phyloP scores from a whole-genome alignment of 2,888 invertebrate species.

The Galeruca laticollis region DNA sequence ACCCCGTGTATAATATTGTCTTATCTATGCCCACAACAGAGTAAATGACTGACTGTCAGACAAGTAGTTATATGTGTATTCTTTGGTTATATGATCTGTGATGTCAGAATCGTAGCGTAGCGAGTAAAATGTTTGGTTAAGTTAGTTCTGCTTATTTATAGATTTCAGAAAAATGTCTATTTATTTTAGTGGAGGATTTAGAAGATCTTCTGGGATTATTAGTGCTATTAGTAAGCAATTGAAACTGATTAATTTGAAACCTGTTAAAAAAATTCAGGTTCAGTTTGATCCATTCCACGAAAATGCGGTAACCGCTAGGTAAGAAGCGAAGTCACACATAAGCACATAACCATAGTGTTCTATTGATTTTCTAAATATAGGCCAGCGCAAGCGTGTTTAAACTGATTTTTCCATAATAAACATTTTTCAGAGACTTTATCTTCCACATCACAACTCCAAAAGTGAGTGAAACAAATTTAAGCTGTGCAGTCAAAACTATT shows the following conservation, averaged over 20 bases:
- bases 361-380: slow-evolving; percentile 61
- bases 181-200: slow-evolving; percentile 76
- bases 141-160: not conserved
- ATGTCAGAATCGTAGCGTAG: not conserved
- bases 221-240: slow-evolving; percentile 82
- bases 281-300: slow-evolving; percentile 88
- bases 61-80: too few relatives aligned
- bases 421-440: slow-evolving; percentile 77
- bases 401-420: slow-evolving; percentile 18
- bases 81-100: too few relatives aligned
- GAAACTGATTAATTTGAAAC: slow-evolving; percentile 79
- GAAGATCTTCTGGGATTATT: slow-evolving; percentile 76
- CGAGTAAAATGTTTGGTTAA: not conserved
- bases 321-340: slow-evolving; percentile 51
- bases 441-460: slow-evolving; percentile 76
- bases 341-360: slow-evolving; percentile 52
- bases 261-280: slow-evolving; percentile 81
- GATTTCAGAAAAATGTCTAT: slow-evolving; percentile 75
- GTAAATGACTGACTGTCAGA: too few relatives aligned
- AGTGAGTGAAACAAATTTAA: slow-evolving; percentile 79
- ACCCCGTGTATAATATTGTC: too few relatives aligned
- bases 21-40: too few relatives aligned
- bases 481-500: slow-evolving; percentile 80
- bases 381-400: slow-evolving; percentile 52
- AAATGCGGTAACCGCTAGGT: slow-evolving; percentile 74